A percentile compares a stretch with the other conserved stretches of the same genome.
Evolutionary conservation across 30 jellyfish, hydroid and myxozoan genomes (phyloP).

Genomic region (Chrysaora quinquecirrha): DNA sequence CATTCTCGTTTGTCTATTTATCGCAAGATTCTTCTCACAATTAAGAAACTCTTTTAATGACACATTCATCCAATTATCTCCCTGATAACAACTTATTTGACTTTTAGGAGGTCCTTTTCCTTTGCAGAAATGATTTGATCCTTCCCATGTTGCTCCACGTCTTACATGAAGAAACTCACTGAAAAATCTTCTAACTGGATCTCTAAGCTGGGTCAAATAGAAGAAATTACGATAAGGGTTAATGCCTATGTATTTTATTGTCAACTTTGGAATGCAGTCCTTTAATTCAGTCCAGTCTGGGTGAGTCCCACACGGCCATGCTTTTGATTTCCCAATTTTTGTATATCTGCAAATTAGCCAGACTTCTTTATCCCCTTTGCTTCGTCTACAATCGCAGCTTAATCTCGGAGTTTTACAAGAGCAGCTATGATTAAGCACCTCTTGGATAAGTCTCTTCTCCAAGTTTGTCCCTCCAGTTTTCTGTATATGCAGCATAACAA

Average conservation of each 20-base stretch:
- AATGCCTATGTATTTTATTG: constrained; percentile 10
- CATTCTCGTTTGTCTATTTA: constrained; percentile 92
- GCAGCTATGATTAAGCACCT: constrained; percentile 60
- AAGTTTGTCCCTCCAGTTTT: constrained; percentile 91
- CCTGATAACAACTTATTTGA: constrained; percentile 53
- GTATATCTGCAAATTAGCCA: constrained; percentile 90
- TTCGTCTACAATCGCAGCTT: constrained; percentile 71
- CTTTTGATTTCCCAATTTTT: constrained; percentile 3
- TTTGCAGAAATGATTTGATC: constrained; percentile 58
- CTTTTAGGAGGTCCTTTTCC: constrained; percentile 12
- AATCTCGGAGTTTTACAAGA: constrained; percentile 23
- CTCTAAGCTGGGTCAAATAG: constrained; percentile 76
- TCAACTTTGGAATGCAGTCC: constrained; percentile 71
- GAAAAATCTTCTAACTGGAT: constrained; percentile 76
- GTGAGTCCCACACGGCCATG: constrained; percentile 98
- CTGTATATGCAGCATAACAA: constrained; percentile 87
- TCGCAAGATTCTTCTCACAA: constrained; percentile 77
- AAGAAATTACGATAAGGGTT: constrained; percentile 24
- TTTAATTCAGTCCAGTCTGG: constrained; percentile 77
- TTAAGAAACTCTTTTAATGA: constrained; percentile 56
- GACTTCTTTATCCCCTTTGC: constrained; percentile 34
- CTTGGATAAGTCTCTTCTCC: constrained; percentile 57
- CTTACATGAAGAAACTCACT: constrained; percentile 94
- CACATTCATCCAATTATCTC: constrained; percentile 54
- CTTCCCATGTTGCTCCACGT: constrained; percentile 93